phyloP scores from a whole-genome alignment of 2,888 invertebrate species.

The Pseudococcus viburni region DNA sequence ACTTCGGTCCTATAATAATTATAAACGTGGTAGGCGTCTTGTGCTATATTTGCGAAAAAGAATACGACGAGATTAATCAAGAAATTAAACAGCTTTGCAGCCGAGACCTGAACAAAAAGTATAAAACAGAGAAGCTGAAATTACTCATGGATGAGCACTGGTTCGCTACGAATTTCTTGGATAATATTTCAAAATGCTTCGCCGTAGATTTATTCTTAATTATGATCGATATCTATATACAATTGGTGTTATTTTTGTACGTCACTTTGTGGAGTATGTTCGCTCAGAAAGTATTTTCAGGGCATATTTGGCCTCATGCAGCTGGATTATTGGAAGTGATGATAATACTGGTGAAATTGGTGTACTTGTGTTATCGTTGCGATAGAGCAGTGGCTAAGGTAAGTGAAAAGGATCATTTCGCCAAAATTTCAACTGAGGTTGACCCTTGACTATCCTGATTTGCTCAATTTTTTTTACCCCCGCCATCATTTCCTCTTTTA shows the following conservation, averaged over 20 bases:
- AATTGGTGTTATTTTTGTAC: conserved; percentile 67
- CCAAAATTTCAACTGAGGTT: too few relatives aligned
- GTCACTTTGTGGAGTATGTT: conserved; percentile 66
- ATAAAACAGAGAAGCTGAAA: conserved; percentile 55
- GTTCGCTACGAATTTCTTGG: conserved; percentile 67
- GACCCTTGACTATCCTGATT: too few relatives aligned
- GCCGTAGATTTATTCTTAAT: conserved; percentile 66
- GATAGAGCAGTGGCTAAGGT: conserved; percentile 63
- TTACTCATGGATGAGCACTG: conserved; percentile 67
- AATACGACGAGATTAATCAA: conserved; percentile 67
- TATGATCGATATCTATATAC: conserved; percentile 67
- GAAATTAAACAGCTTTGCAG: conserved; percentile 66
- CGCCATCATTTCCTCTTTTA: too few relatives aligned
- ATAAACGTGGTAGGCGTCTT: conserved; percentile 67
- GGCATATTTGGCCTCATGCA: conserved; percentile 46
- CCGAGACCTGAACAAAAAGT: neutral
- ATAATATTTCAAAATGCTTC: conserved; percentile 66
- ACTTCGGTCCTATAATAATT: conserved; percentile 66
- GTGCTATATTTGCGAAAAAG: conserved; percentile 67
- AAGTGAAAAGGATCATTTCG: neutral
- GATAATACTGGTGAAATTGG: conserved; percentile 66
- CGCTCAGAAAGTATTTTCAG: conserved; percentile 64
- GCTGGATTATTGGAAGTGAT: conserved; percentile 65
- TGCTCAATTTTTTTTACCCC: too few relatives aligned
- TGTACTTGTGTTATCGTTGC: conserved; percentile 67